phyloP scores from a whole-genome alignment of 2,797 vertebrate genomes.

The Molossus alvarezi region DNA sequence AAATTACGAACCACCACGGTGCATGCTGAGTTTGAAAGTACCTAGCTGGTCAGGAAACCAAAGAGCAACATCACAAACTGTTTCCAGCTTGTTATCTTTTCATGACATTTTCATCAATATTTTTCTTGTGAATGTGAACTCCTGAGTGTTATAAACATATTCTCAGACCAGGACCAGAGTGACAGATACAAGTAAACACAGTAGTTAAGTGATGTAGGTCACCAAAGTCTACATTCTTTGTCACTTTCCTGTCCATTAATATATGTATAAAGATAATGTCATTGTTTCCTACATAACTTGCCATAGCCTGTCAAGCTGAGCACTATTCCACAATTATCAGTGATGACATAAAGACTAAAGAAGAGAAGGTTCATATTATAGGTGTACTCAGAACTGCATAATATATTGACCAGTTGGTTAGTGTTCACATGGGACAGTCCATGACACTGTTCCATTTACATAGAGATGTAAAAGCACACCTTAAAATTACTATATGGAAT shows the following conservation, averaged over 20 bases:
- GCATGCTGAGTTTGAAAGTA: neutral
- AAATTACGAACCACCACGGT: neutral
- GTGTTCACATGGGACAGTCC: neutral
- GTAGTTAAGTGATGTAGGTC: neutral
- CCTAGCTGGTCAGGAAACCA: neutral
- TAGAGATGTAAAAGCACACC: neutral
- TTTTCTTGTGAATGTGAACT: constrained; percentile 17
- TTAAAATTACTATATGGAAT: neutral
- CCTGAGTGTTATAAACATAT: neutral
- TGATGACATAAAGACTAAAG: constrained; percentile 22
- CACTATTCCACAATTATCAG: neutral
- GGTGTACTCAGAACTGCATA: neutral
- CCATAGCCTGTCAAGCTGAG: neutral
- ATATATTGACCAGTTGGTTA: neutral
- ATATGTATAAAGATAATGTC: neutral
- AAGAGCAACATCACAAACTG: neutral
- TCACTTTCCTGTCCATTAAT: neutral
- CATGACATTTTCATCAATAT: neutral
- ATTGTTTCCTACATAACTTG: constrained; percentile 13
- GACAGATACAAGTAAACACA: constrained; percentile 20
- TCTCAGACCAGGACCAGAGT: neutral
- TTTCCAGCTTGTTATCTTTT: constrained; percentile 26
- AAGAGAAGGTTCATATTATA: neutral
- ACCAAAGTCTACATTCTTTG: neutral
- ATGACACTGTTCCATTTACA: constrained; percentile 12